Evolutionary conservation across 2,797 vertebrate genomes (phyloP).

Genomic region (Squalus acanthias): DNA sequence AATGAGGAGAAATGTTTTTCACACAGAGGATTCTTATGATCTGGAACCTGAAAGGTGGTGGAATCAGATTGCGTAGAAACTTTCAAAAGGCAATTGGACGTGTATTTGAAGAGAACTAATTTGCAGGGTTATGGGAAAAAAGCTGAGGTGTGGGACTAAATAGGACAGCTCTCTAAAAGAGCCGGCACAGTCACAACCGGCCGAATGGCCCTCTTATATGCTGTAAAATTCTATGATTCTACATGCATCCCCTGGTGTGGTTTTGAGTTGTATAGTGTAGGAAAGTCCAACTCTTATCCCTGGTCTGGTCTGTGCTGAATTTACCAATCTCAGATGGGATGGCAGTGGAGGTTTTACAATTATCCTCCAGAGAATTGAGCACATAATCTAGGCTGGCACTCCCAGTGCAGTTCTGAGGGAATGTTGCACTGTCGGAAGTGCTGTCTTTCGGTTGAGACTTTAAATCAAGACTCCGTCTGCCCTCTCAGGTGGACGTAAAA

Average conservation of each 20-base stretch:
- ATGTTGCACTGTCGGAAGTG: neutral
- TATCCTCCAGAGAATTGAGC: neutral
- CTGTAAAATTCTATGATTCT: neutral
- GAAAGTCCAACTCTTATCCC: neutral
- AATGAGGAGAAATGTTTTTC: neutral
- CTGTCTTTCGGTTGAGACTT: neutral
- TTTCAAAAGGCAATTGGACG: neutral
- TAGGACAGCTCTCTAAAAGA: neutral
- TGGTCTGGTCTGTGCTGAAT: neutral
- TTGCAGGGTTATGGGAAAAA: neutral
- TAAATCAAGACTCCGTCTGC: neutral
- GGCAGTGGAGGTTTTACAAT: neutral
- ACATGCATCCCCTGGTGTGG: neutral
- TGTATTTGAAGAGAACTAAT: neutral
- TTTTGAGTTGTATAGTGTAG: neutral
- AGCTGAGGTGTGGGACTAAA: neutral
- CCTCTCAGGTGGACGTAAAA: neutral
- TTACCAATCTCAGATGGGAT: neutral
- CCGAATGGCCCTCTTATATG: neutral
- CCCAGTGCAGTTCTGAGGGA: neutral
- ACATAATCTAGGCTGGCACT: too few relatives aligned
- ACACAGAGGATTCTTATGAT: neutral
- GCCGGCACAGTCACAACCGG: neutral
- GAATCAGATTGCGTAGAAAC: neutral
- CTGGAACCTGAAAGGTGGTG: neutral